Evolutionary conservation across 2,797 vertebrate genomes (phyloP).

Genomic region (Typhlichthys eigenmanni): DNA sequence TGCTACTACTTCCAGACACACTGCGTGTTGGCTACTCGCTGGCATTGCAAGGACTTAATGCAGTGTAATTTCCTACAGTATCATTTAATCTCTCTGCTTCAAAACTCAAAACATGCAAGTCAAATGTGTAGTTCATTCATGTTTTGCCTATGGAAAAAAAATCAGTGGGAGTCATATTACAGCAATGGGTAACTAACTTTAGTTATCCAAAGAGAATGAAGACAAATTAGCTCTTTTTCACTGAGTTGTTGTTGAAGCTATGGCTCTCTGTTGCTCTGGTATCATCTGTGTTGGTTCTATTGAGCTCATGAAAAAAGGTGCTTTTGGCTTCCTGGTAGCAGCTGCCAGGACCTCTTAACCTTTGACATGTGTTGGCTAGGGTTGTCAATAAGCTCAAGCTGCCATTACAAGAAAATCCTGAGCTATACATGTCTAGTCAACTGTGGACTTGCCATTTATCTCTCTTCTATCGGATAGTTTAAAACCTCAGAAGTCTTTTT

Average conservation of each 20-base stretch:
- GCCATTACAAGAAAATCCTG: slow-evolving; percentile 76
- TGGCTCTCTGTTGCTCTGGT: slow-evolving; percentile 59
- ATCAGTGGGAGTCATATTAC: background rate
- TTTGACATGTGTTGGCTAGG: slow-evolving; percentile 80
- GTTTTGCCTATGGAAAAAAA: background rate
- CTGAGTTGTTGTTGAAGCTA: slow-evolving; percentile 39
- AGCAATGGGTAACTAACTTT: background rate
- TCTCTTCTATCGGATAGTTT: slow-evolving; percentile 76
- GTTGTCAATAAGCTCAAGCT: slow-evolving; percentile 71
- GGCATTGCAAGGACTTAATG: slow-evolving; percentile 16
- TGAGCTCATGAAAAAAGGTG: slow-evolving; percentile 65
- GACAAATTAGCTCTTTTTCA: slow-evolving; percentile 65
- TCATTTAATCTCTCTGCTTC: background rate
- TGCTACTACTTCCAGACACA: slow-evolving; percentile 55
- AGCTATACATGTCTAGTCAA: slow-evolving; percentile 73
- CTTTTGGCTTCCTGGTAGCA: slow-evolving; percentile 67
- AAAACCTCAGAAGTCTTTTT: slow-evolving; percentile 67
- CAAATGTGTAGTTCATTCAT: no score
- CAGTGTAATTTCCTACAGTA: background rate
- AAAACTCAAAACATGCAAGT: no score
- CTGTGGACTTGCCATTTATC: slow-evolving; percentile 81
- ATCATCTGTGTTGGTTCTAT: slow-evolving; percentile 61
- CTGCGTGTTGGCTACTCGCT: slow-evolving; percentile 52
- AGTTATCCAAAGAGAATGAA: slow-evolving; percentile 31
- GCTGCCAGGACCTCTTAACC: slow-evolving; percentile 74